Evolutionary conservation across 2,113 vertebrate species (phyloP), one percentile per base, ranked within the genome.

Genomic region (Myodes glareolus): DNA sequence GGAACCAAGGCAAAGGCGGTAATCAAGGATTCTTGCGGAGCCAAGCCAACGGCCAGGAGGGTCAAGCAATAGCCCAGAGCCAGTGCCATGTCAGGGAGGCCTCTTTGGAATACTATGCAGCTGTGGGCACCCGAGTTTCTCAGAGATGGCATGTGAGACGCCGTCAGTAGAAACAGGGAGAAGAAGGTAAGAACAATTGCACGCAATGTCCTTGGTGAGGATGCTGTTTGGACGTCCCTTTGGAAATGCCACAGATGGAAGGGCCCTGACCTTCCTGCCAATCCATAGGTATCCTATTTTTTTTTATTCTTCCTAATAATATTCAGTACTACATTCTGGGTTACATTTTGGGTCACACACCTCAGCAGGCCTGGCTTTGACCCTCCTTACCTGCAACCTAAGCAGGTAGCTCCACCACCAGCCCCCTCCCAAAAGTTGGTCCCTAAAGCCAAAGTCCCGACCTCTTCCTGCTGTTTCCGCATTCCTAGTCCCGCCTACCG

Each of bases 41-140:
- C 3, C 67, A 11, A 1, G 8, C 5, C 5, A 16, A 8, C 2
- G 10, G 10, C 55, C 12, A 33, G 27, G 5, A 17, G 1, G 45
- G 65, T 55, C n/a, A 47, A 42, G 55, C 13, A 0, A 2, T 0
- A 0, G 31, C 3, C 0, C 4, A 5, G 36, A 45, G 52, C 1
- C 2, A 33, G n/a, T 36, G 39, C 42, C 21, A 14, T 1, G 1
- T 9, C 5, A 5, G 36, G 1, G 0, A 27, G 61, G 42, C 87
- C 0, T 1, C 2, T 0, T 11, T 0, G 63, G 85, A 25, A 39
- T 10, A 8, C 31, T 0, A 7, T 0, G 29, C 70, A 23, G 82
- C 61, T 1, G 17, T 8, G 33, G 45, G 31, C 61, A 11, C 0
- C 42, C 0, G 16, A 65, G 4, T 45, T 63, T 21, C 31, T 45